Evolutionary conservation across 2,888 invertebrate species (phyloP).

Genomic region (Apamea sordens): DNA sequence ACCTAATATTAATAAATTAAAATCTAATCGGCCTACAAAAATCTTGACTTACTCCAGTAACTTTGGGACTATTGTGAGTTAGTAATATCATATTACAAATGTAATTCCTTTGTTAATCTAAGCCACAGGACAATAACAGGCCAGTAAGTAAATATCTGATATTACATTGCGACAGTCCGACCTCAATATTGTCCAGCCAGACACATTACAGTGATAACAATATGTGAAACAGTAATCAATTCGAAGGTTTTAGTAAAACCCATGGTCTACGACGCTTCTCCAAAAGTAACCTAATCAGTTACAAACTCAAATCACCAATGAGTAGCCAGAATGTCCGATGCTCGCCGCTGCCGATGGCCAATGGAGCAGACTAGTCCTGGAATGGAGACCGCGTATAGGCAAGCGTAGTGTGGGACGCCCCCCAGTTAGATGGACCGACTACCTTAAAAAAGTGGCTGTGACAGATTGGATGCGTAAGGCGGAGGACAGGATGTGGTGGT

Average conservation of each 20-base stretch:
- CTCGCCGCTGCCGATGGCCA: not conserved
- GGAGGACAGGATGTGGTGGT: not conserved
- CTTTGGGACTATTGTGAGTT: not conserved
- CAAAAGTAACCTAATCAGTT: not conserved
- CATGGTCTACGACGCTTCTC: not conserved
- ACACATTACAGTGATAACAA: slow-evolving; percentile 17
- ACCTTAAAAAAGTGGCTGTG: not conserved
- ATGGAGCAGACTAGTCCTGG: not conserved
- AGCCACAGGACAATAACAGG: not conserved
- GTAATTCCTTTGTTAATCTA: not conserved
- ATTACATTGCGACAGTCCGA: slow-evolving; percentile 1
- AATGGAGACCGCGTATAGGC: not conserved
- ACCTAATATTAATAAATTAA: not conserved
- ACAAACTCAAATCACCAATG: not conserved
- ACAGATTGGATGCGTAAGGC: not conserved
- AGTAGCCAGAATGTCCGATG: not conserved
- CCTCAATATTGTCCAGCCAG: slow-evolving; percentile 10
- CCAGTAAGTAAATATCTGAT: slow-evolving; percentile 3
- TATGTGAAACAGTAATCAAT: slow-evolving; percentile 34
- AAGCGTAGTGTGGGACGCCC: not conserved
- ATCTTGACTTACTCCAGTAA: no score
- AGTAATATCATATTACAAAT: not conserved
- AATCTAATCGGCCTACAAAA: not conserved
- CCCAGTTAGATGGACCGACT: not conserved
- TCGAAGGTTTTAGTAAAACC: slow-evolving; percentile 1